Evolutionary conservation across 2,113 vertebrate genomes (phyloP).

Genomic region (Pseudorhombus dupliciocellatus): DNA sequence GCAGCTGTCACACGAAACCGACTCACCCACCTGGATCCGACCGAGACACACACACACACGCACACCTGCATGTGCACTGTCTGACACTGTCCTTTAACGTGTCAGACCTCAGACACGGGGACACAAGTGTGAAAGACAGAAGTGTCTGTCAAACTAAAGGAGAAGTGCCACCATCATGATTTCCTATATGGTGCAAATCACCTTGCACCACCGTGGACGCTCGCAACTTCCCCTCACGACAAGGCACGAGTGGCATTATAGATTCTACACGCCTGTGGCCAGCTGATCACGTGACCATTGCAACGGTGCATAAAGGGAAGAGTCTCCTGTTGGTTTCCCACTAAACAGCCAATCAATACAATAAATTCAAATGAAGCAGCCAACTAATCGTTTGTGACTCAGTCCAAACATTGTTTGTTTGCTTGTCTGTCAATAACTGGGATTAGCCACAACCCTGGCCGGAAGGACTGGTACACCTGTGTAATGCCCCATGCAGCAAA

Average conservation of each 20-base stretch:
- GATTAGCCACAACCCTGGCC: no score
- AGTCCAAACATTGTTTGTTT: no score
- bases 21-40: constrained; percentile 45
- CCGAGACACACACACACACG: no score
- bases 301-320: no score
- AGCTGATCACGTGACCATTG: background rate
- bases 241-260: background rate
- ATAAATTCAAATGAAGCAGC: no score
- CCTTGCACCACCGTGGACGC: constrained; percentile 48
- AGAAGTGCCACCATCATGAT: constrained; percentile 69
- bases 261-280: background rate
- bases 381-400: no score
- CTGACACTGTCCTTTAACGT: constrained; percentile 7
- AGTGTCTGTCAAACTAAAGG: constrained; percentile 68
- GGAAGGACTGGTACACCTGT: no score
- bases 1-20: constrained; percentile 58
- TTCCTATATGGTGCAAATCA: constrained; percentile 66
- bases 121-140: no score
- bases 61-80: background rate
- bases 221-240: constrained; percentile 52
- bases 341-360: no score
- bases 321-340: no score
- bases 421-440: no score
- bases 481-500: no score
- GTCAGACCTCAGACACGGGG: constrained; percentile 3